These are phyloP conservation scores for Turritopsis rubra DNA, from an alignment of 30 jellyfish, hydroid and myxozoan species.

Conservation along the genomic window DNA sequence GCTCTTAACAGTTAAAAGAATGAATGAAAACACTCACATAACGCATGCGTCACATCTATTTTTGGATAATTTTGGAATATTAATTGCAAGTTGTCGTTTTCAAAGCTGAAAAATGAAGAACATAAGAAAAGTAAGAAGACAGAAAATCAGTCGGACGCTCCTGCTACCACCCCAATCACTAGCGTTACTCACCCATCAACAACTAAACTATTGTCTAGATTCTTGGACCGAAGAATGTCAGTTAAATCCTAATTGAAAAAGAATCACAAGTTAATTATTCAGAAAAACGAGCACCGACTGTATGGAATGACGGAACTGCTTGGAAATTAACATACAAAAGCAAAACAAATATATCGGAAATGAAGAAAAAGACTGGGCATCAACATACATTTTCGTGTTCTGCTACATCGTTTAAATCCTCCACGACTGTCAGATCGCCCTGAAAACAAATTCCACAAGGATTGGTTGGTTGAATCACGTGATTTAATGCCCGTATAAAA, in stretches of 20 bases:
- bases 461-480: neutral
- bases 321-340: too few relatives aligned
- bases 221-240: neutral
- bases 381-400: neutral
- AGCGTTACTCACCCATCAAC: slow-evolving; percentile 28
- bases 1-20: neutral
- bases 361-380: neutral
- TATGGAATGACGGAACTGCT: neutral
- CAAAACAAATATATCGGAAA: too few relatives aligned
- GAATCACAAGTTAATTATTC: neutral
- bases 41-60: slow-evolving; percentile 48
- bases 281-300: neutral
- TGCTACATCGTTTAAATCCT: slow-evolving; percentile 56
- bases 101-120: slow-evolving; percentile 39
- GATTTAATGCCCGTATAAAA: too few relatives aligned
- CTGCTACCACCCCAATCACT: too few relatives aligned
- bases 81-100: slow-evolving; percentile 35
- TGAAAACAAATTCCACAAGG: neutral
- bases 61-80: slow-evolving; percentile 36
- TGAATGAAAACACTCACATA: slow-evolving; percentile 37
- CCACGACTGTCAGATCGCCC: slow-evolving; percentile 96
- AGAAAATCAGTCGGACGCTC: too few relatives aligned
- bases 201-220: slow-evolving; percentile 9
- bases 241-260: slow-evolving; percentile 14
- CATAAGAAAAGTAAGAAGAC: too few relatives aligned